Conservation (phyloP, 2,888 invertebrate species). For the Phengaris alcon region DNA sequence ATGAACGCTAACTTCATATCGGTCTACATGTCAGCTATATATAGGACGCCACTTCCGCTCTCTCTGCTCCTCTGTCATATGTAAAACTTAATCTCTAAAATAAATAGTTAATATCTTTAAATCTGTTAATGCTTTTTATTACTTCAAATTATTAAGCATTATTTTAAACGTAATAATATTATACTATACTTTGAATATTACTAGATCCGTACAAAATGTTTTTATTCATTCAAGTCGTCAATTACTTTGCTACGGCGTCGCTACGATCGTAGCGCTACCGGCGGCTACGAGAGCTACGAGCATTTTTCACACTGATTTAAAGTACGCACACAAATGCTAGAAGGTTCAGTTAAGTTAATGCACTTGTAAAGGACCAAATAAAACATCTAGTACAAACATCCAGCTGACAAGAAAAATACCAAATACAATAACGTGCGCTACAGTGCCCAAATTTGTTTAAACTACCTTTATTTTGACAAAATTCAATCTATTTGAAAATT, state of each 20-base stretch:
- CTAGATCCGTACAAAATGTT: background rate
- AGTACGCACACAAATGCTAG: constrained; percentile 1
- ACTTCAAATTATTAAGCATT: too few relatives aligned
- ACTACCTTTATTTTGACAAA: background rate
- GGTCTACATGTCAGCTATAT: too few relatives aligned
- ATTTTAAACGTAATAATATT: too few relatives aligned
- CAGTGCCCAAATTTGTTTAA: background rate
- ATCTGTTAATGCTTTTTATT: too few relatives aligned
- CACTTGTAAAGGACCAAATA: background rate
- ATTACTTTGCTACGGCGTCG: constrained; percentile 13
- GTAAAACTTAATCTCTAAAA: too few relatives aligned
- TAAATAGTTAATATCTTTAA: too few relatives aligned
- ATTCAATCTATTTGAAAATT: background rate
- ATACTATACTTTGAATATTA: too few relatives aligned
- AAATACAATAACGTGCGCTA: background rate
- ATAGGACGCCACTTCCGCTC: too few relatives aligned
- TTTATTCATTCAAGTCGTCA: background rate
- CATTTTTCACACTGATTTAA: constrained; percentile 14
- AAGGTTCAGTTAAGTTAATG: background rate
- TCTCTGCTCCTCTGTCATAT: too few relatives aligned
- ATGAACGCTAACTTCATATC: too few relatives aligned
- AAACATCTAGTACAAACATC: background rate
- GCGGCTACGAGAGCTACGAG: background rate
- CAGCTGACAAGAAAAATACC: too few relatives aligned
- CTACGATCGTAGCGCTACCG: background rate